Conservation (phyloP, 92 coral and sea anemone species). For the Nematostella vectensis region DNA sequence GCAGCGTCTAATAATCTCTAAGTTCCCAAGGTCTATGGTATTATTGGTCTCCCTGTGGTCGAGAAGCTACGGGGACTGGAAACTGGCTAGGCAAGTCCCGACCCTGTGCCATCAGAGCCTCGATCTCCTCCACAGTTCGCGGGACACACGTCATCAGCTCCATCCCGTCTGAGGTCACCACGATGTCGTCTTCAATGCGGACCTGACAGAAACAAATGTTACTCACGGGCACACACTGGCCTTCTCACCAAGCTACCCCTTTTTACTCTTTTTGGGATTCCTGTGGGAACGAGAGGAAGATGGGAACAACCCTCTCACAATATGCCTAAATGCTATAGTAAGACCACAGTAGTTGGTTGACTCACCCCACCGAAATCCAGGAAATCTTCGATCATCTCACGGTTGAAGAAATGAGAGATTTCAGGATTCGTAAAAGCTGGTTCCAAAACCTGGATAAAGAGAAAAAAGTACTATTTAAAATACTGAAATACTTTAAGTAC, state of each 20-base stretch:
- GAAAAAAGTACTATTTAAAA: not conserved
- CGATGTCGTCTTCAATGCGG: slow-evolving; percentile 93
- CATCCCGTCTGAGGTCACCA: slow-evolving; percentile 94
- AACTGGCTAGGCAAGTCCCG: not conserved
- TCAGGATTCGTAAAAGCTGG: slow-evolving; percentile 84
- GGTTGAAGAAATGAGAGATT: slow-evolving; percentile 70
- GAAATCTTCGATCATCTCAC: slow-evolving; percentile 72
- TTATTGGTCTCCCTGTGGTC: not conserved
- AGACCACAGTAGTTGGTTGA: too few relatives aligned
- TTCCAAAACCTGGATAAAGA: slow-evolving; percentile 38
- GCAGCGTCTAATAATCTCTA: too few relatives aligned
- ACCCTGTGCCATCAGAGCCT: slow-evolving; percentile 83
- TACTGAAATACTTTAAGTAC: not conserved
- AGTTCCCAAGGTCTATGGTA: not conserved
- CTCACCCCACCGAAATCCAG: slow-evolving; percentile 94
- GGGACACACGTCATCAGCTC: slow-evolving; percentile 98
- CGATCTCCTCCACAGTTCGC: slow-evolving; percentile 92
- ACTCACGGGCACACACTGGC: too few relatives aligned
- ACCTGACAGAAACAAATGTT: slow-evolving; percentile 51
- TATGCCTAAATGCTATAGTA: too few relatives aligned
- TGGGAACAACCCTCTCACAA: too few relatives aligned
- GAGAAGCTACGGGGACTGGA: slow-evolving; percentile 1
- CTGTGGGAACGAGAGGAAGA: too few relatives aligned
- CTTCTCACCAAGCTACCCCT: too few relatives aligned
- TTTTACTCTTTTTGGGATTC: too few relatives aligned